Evolutionary conservation across 2,797 vertebrate species (phyloP).

Genomic region (Halcyon smyrnensis): DNA sequence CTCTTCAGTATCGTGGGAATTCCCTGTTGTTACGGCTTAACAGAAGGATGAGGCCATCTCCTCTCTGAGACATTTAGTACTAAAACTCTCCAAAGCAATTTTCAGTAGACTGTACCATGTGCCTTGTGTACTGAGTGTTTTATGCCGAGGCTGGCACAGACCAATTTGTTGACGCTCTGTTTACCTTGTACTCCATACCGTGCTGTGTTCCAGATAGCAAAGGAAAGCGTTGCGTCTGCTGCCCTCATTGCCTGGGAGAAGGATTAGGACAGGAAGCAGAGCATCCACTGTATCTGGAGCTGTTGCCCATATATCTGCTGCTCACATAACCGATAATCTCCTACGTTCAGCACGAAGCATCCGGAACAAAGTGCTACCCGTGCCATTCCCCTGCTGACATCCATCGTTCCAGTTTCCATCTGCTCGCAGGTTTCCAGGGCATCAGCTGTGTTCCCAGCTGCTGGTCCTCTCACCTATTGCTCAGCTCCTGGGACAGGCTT

Average conservation of each 20-base stretch:
- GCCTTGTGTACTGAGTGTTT: neutral
- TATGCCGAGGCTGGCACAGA: neutral
- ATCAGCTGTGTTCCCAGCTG: constrained; percentile 19
- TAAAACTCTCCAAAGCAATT: neutral
- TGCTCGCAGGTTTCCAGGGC: neutral
- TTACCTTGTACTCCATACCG: neutral
- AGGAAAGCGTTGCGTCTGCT: neutral
- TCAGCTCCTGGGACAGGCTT: neutral
- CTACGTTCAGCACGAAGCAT: neutral
- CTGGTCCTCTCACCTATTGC: fast-evolving
- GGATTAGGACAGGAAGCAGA: neutral
- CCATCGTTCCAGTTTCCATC: neutral
- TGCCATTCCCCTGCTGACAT: neutral
- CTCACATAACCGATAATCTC: constrained; percentile 38
- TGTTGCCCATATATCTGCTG: neutral
- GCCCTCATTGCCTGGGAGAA: constrained; percentile 6
- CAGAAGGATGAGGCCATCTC: constrained; percentile 19
- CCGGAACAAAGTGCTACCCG: constrained; percentile 28
- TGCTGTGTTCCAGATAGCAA: neutral
- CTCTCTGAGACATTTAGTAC: neutral
- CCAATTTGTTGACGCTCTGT: neutral
- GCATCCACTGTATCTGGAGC: neutral
- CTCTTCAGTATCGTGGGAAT: neutral
- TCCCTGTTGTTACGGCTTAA: neutral
- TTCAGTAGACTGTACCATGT: neutral